Percentiles rank a stretch among this genome's conserved stretches.
Evolutionary conservation across 2,113 vertebrate species (phyloP).

Genomic region (Mixornis gularis): DNA sequence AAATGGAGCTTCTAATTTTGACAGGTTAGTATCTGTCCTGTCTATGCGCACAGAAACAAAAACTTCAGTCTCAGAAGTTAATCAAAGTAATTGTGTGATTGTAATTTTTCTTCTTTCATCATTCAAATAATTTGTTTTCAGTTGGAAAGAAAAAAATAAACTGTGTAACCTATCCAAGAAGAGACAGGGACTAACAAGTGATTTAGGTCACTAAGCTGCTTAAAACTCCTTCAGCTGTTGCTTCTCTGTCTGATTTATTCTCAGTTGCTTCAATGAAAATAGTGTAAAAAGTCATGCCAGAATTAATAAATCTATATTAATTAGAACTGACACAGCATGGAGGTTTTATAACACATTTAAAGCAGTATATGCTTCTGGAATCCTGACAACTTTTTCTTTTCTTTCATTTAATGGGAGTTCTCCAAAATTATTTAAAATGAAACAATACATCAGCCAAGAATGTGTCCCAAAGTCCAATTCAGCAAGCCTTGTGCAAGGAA

Average conservation of each 20-base stretch:
- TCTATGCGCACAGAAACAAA: background rate
- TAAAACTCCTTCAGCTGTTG: slow-evolving; percentile 34
- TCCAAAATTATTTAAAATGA: slow-evolving; percentile 7
- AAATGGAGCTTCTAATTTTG: background rate
- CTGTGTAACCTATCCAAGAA: background rate
- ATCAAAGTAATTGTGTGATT: background rate
- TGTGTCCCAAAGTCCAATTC: background rate
- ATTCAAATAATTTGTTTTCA: background rate
- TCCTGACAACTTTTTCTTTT: background rate
- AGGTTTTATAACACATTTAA: slow-evolving; percentile 15
- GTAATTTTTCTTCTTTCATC: background rate
- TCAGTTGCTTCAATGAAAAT: slow-evolving; percentile 29
- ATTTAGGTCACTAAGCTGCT: slow-evolving; percentile 1
- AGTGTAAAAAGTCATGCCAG: background rate
- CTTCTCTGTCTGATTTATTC: slow-evolving; percentile 33
- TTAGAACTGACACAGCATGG: slow-evolving; percentile 15
- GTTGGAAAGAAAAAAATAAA: background rate
- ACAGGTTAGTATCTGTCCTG: background rate
- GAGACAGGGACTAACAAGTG: background rate
- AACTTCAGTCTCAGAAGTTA: background rate
- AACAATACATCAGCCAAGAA: slow-evolving; percentile 23
- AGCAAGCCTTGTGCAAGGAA: background rate
- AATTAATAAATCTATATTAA: slow-evolving; percentile 34
- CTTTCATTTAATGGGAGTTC: slow-evolving; percentile 24
- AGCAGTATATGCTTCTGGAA: slow-evolving; percentile 15